phyloP scores from a whole-genome alignment of 2,113 vertebrate species.

The Rousettus leschenaultii region DNA sequence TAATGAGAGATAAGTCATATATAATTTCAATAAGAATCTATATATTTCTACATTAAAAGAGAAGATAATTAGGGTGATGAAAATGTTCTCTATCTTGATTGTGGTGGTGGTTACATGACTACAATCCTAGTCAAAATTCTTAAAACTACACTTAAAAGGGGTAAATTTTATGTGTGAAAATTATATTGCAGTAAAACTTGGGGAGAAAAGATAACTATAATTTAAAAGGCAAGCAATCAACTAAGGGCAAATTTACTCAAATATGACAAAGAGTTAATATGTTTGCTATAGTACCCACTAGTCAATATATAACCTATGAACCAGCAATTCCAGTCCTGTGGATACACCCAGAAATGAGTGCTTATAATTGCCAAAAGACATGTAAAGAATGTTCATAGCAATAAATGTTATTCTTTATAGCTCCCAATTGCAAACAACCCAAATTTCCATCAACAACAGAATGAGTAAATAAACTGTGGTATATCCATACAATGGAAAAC shows the following conservation, averaged over 20 bases:
- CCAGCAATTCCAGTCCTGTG: background rate
- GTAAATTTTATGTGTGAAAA: conserved; percentile 13
- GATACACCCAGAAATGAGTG: background rate
- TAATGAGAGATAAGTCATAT: background rate
- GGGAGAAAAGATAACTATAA: background rate
- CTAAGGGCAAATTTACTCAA: background rate
- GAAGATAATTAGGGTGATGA: background rate
- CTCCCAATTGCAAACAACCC: background rate
- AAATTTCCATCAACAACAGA: background rate
- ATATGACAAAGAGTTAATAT: background rate
- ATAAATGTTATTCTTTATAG: background rate
- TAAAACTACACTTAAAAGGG: conserved; percentile 23
- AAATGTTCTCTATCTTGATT: background rate
- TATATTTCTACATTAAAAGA: background rate
- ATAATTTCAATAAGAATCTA: background rate
- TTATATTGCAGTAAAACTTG: background rate
- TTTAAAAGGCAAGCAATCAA: background rate
- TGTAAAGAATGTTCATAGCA: background rate
- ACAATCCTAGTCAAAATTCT: background rate
- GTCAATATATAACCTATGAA: background rate
- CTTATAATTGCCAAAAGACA: background rate
- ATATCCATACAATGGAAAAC: background rate
- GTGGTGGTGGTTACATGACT: background rate
- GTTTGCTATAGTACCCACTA: background rate
- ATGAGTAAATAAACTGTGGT: background rate